Conservation (phyloP, 2,113 vertebrate species). For the Rattus norvegicus region DNA sequence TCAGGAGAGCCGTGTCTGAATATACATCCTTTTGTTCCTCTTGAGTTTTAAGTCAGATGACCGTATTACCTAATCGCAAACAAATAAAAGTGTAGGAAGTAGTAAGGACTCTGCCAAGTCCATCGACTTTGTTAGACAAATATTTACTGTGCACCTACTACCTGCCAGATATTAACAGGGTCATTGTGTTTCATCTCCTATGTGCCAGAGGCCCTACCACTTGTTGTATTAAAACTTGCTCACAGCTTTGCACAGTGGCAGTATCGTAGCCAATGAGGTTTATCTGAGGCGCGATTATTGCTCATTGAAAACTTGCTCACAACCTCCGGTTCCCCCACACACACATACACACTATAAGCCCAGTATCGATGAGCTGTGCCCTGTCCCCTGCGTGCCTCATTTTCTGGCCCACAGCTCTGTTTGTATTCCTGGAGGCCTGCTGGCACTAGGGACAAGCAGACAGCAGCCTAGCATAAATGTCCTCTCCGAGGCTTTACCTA, state of each 20-base stretch:
- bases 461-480: too few relatives aligned
- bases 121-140: conserved; percentile 57
- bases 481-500: too few relatives aligned
- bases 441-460: too few relatives aligned
- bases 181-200: neutral
- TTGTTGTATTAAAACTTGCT: conserved; percentile 33
- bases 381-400: too few relatives aligned
- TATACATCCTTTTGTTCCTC: conserved; percentile 54
- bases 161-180: conserved; percentile 36
- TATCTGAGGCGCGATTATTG: too few relatives aligned
- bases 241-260: too few relatives aligned
- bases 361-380: too few relatives aligned
- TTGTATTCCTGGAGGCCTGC: too few relatives aligned
- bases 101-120: conserved; percentile 54
- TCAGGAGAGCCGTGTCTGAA: conserved; percentile 29
- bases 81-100: conserved; percentile 68
- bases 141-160: conserved; percentile 57
- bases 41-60: conserved; percentile 70
- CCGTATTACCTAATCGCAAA: conserved; percentile 65
- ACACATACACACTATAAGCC: too few relatives aligned
- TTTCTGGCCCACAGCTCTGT: too few relatives aligned
- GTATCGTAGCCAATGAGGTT: too few relatives aligned
- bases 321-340: too few relatives aligned
- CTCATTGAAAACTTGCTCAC: neutral
- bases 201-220: neutral